A percentile compares a stretch with the other conserved stretches of the same genome.
phyloP scores from a whole-genome alignment of 64 coral and sea anemone species.

The Dendrophyllia cribrosa region DNA sequence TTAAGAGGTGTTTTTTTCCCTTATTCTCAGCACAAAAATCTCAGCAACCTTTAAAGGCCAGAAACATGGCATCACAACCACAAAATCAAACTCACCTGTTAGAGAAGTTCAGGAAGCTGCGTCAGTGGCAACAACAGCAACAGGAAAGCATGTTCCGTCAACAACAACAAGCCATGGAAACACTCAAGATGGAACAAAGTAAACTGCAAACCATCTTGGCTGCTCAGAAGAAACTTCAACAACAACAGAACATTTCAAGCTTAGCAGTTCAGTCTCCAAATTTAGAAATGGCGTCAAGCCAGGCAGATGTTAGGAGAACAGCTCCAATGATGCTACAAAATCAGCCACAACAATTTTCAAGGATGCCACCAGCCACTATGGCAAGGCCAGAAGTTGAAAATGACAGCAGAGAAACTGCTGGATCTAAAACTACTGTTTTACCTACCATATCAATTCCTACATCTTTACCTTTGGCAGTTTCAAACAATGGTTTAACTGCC shows the following conservation, averaged over 20 bases:
- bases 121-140: slow-evolving; percentile 94
- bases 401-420: neutral
- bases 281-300: neutral
- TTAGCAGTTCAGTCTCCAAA: neutral
- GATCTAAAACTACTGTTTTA: neutral
- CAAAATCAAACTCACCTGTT: slow-evolving; percentile 76
- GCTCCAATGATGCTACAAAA: neutral
- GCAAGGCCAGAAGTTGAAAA: neutral
- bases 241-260: neutral
- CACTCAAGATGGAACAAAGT: slow-evolving; percentile 76
- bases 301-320: neutral
- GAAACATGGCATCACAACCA: slow-evolving; percentile 44
- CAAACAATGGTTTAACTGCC: neutral
- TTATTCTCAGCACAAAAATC: neutral
- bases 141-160: slow-evolving; percentile 92
- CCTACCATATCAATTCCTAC: neutral
- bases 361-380: neutral
- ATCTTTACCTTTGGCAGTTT: neutral
- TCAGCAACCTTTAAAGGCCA: slow-evolving; percentile 77
- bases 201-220: slow-evolving; percentile 79
- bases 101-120: slow-evolving; percentile 87
- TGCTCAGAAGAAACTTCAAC: slow-evolving; percentile 58
- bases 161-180: slow-evolving; percentile 91
- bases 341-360: neutral
- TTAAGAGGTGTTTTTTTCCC: neutral